Evolutionary conservation across 2,888 invertebrate genomes (phyloP).

Genomic region (Pharmacophagus antenor): DNA sequence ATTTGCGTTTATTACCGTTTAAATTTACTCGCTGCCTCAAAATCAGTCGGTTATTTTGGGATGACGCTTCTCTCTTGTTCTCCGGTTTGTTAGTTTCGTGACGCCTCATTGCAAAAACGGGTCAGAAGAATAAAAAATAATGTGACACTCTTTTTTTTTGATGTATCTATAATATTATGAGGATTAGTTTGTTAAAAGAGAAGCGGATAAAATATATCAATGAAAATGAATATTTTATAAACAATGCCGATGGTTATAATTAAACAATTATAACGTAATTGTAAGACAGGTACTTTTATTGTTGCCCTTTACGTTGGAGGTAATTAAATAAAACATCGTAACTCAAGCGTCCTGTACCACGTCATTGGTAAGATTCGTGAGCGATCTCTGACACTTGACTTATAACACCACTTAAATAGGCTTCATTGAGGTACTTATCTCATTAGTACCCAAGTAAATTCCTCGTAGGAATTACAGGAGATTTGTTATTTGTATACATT

Average conservation of each 20-base stretch:
- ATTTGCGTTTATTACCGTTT: conserved; percentile 54
- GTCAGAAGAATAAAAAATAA: conserved; percentile 43
- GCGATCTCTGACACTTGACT: conserved; percentile 56
- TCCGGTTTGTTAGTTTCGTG: conserved; percentile 55
- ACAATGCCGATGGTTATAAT: too few relatives aligned
- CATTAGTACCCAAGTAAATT: conserved; percentile 36
- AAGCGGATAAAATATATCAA: not conserved
- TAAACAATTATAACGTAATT: not conserved
- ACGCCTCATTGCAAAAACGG: conserved; percentile 49
- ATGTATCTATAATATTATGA: not conserved
- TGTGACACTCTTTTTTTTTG: not conserved
- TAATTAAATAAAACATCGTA: conserved; percentile 35
- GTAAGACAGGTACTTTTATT: not conserved
- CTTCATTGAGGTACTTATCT: conserved; percentile 50
- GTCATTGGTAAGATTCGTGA: conserved; percentile 37
- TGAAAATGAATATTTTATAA: not conserved
- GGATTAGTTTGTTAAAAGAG: not conserved
- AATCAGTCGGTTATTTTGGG: conserved; percentile 63
- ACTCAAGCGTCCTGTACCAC: conserved; percentile 30
- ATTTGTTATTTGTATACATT: not conserved
- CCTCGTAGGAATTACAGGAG: conserved; percentile 24
- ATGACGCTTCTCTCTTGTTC: conserved; percentile 60
- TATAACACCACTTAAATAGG: conserved; percentile 45
- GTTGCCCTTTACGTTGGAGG: not conserved
- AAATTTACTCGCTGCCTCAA: conserved; percentile 58